A percentile compares a stretch with the other conserved stretches of the same genome.
Evolutionary conservation across 92 coral and sea anemone genomes (phyloP).

Genomic region (Epizoanthus ramosus): DNA sequence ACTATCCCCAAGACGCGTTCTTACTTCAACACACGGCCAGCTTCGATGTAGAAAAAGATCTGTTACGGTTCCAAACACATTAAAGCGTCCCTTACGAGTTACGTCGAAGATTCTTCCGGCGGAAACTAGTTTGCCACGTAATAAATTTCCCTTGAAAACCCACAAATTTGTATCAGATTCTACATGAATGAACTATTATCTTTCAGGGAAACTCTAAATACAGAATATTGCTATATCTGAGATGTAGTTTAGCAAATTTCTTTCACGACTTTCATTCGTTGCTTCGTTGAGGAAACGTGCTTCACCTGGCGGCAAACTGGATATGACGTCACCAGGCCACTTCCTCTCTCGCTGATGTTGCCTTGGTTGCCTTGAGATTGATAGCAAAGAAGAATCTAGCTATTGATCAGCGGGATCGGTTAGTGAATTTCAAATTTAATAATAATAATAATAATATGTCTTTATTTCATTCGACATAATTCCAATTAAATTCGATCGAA

Average conservation of each 20-base stretch:
- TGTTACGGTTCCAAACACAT: constrained; percentile 17
- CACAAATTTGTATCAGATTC: constrained; percentile 12
- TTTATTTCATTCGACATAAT: too few relatives aligned
- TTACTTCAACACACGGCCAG: not conserved
- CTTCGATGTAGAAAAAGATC: not conserved
- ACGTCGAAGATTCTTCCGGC: constrained; percentile 45
- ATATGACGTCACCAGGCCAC: constrained; percentile 88
- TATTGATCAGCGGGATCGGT: constrained; percentile 14
- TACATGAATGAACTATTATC: constrained; percentile 11
- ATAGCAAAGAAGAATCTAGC: constrained; percentile 42
- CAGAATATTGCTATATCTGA: not conserved
- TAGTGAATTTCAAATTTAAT: too few relatives aligned
- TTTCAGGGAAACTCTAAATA: constrained; percentile 1
- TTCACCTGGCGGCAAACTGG: constrained; percentile 86
- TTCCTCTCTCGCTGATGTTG: constrained; percentile 67
- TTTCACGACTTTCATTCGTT: constrained; percentile 33
- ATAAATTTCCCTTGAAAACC: not conserved
- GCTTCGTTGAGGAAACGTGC: constrained; percentile 69
- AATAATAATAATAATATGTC: too few relatives aligned
- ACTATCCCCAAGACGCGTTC: not conserved
- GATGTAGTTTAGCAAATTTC: constrained; percentile 13
- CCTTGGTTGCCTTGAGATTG: constrained; percentile 32
- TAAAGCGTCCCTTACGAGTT: constrained; percentile 22
- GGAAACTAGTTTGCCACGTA: constrained; percentile 46
- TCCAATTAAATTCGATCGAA: too few relatives aligned